Conservation (phyloP, 2,888 invertebrate species). For the Digitonthophagus gazella region DNA sequence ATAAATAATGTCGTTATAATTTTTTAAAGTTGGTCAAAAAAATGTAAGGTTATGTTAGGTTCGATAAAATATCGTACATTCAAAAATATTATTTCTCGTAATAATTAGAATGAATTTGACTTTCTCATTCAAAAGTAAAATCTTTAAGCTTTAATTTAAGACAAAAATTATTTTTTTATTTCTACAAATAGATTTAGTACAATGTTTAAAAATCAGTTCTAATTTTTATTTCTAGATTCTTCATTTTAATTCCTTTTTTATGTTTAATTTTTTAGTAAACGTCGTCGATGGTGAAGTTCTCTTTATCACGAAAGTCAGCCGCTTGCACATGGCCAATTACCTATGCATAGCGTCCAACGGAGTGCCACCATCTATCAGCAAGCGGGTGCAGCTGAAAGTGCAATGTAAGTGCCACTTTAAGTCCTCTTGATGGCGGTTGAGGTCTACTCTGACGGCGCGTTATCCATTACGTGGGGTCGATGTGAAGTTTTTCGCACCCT, state of each 20-base stretch:
- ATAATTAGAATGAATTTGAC: too few species aligned
- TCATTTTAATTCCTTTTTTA: conserved; percentile 1
- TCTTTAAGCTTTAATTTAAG: too few species aligned
- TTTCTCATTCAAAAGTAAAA: too few species aligned
- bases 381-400: conserved; percentile 77
- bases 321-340: conserved; percentile 90
- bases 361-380: conserved; percentile 87
- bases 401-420: conserved; percentile 66
- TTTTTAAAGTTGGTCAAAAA: too few species aligned
- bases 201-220: not conserved
- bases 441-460: not conserved
- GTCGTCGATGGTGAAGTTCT: conserved; percentile 85
- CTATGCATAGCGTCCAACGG: conserved; percentile 91
- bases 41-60: too few species aligned
- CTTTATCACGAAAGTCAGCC: conserved; percentile 83
- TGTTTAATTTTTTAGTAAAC: conserved; percentile 73
- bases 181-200: too few species aligned
- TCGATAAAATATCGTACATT: too few species aligned
- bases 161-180: too few species aligned
- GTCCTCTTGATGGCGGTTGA: conserved; percentile 2
- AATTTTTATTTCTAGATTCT: not conserved
- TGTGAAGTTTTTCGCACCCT: not conserved
- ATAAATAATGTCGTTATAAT: too few species aligned
- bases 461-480: not conserved
- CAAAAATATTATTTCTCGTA: too few species aligned